phyloP scores from a whole-genome alignment of 2,797 vertebrate species.

The Sebastes diaconus region DNA sequence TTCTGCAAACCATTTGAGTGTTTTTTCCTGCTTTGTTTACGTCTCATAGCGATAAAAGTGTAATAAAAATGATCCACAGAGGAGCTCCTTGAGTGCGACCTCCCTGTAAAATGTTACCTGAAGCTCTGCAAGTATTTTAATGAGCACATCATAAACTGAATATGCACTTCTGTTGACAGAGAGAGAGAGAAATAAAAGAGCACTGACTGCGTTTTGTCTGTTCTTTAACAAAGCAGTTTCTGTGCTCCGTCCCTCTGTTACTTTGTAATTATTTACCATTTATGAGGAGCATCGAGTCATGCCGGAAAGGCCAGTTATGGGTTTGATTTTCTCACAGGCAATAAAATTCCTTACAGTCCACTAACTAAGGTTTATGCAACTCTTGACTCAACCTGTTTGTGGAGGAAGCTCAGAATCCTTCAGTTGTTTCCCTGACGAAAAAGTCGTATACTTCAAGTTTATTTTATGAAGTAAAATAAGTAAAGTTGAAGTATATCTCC shows the following conservation, averaged over 20 bases:
- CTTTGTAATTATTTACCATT: conserved; percentile 62
- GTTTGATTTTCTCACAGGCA: conserved; percentile 36
- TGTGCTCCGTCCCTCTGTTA: conserved; percentile 26
- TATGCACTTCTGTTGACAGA: conserved; percentile 43
- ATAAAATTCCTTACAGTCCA: conserved; percentile 25
- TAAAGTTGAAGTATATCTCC: no score
- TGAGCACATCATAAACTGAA: conserved; percentile 57
- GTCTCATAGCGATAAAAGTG: conserved; percentile 32
- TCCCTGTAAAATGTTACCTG: conserved; percentile 43
- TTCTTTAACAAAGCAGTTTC: conserved; percentile 5
- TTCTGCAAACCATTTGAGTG: conserved; percentile 10
- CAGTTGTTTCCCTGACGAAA: not conserved
- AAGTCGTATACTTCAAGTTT: no score
- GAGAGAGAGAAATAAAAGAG: conserved; percentile 26
- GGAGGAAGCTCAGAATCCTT: not conserved
- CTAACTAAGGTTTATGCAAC: not conserved
- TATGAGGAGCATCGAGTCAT: conserved; percentile 27
- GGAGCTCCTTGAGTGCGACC: conserved; percentile 12
- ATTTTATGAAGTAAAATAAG: no score
- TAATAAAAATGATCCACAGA: conserved; percentile 52
- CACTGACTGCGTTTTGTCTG: conserved; percentile 18
- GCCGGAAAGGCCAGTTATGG: conserved; percentile 27
- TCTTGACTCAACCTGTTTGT: conserved; percentile 27
- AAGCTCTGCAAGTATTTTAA: conserved; percentile 57
- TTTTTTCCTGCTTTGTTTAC: conserved; percentile 41